phyloP scores from a whole-genome alignment of 2,113 vertebrate genomes.

The Thryonomys swinderianus region DNA sequence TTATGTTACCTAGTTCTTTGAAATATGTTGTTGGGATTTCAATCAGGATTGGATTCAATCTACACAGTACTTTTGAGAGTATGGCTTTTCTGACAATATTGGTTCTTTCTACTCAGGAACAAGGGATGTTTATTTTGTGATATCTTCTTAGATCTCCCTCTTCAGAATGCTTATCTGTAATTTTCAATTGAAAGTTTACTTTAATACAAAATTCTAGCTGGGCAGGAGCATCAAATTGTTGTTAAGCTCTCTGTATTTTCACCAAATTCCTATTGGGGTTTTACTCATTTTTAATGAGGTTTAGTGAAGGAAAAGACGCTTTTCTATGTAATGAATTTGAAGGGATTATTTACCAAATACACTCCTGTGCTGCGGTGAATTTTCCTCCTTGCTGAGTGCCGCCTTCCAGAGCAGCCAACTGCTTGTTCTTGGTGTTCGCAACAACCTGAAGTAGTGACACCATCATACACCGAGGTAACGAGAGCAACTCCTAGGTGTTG shows the following conservation, averaged over 20 bases:
- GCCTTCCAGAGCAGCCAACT: accelerated
- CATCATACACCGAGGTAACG: conserved; percentile 34
- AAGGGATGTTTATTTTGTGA: too few relatives aligned
- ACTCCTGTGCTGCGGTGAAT: not conserved
- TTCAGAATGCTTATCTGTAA: not conserved
- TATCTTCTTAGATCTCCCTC: too few relatives aligned
- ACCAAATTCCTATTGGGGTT: not conserved
- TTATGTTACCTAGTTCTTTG: too few relatives aligned
- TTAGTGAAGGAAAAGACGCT: not conserved
- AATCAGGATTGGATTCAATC: too few relatives aligned
- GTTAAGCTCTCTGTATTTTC: not conserved
- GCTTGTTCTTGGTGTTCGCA: not conserved
- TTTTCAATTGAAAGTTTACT: not conserved
- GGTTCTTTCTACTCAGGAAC: too few relatives aligned
- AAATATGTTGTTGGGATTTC: too few relatives aligned
- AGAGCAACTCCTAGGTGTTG: not conserved
- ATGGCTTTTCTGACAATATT: too few relatives aligned
- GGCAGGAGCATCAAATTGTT: accelerated
- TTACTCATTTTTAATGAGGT: not conserved
- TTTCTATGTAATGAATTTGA: not conserved
- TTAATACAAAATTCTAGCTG: not conserved
- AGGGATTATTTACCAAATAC: not conserved
- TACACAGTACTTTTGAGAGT: too few relatives aligned
- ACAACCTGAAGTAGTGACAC: not conserved
- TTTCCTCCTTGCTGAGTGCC: not conserved